Conservation (phyloP, 2,113 vertebrate genomes). For the Datnioides undecimradiatus region DNA sequence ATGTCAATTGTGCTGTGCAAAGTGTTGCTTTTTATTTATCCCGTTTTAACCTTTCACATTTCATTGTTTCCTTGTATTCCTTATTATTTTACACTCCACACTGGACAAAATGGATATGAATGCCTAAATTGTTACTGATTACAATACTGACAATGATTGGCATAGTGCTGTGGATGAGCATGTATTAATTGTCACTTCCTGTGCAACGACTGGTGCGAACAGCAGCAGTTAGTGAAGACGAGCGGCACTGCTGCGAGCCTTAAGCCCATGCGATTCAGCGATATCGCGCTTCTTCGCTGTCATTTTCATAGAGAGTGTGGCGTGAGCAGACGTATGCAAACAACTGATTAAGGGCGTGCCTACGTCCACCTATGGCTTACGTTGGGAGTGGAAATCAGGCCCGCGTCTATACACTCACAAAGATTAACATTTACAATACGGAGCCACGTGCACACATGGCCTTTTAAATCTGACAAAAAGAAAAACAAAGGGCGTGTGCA, state of each 20-base stretch:
- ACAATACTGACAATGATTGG: neutral
- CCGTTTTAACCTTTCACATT: neutral
- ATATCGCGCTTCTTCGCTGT: constrained; percentile 36
- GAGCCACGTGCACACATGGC: neutral
- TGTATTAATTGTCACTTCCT: neutral
- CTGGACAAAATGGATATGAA: neutral
- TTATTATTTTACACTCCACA: neutral
- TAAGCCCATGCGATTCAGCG: neutral
- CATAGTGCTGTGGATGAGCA: neutral
- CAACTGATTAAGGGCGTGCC: constrained; percentile 50
- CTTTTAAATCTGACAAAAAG: neutral
- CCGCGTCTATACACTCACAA: neutral
- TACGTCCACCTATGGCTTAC: constrained; percentile 10
- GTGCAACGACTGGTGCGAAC: neutral
- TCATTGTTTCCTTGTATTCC: neutral
- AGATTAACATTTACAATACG: neutral
- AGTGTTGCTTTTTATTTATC: neutral
- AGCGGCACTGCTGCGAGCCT: neutral
- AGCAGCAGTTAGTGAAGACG: neutral
- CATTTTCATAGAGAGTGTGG: constrained; percentile 52
- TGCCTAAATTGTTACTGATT: neutral
- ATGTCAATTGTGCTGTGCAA: neutral
- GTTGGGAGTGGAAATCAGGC: constrained; percentile 7
- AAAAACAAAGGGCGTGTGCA: neutral
- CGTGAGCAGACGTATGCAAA: constrained; percentile 64